A percentile compares a stretch with the other conserved stretches of the same genome.
These are phyloP conservation scores for Scartelaos histophorus DNA, from an alignment of 2,113 vertebrate species.

Conservation along the genomic window DNA sequence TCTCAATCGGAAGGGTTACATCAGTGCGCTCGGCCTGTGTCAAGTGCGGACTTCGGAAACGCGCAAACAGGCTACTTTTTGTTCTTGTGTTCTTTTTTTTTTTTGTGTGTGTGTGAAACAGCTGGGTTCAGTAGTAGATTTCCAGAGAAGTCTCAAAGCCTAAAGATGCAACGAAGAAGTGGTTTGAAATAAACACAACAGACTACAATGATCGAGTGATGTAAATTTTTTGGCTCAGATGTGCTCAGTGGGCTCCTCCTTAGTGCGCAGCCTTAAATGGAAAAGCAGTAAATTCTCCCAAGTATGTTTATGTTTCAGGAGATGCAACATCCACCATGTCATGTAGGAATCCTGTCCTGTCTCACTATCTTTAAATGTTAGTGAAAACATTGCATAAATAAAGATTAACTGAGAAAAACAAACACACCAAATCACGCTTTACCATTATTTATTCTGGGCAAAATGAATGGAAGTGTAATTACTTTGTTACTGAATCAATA, in stretches of 20 bases:
- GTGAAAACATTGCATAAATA: background rate
- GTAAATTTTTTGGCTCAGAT: constrained; percentile 11
- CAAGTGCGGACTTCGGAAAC: background rate
- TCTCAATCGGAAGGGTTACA: constrained; percentile 27
- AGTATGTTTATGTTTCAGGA: constrained; percentile 44
- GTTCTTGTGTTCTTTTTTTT: background rate
- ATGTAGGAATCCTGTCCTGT: constrained; percentile 33
- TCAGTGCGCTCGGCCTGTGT: constrained; percentile 16
- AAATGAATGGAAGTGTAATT: background rate
- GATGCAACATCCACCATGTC: constrained; percentile 26
- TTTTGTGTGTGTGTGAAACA: constrained; percentile 1
- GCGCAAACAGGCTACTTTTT: background rate
- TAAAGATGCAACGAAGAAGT: background rate
- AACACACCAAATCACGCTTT: background rate
- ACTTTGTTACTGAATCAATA: background rate
- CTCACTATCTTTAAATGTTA: background rate
- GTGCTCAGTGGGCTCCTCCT: constrained; percentile 2
- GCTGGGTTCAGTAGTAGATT: background rate
- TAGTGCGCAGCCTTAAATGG: constrained; percentile 64
- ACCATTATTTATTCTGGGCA: background rate
- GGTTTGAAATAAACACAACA: constrained; percentile 24
- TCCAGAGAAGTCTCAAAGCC: background rate
- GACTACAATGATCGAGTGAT: constrained; percentile 9
- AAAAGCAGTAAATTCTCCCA: constrained; percentile 25
- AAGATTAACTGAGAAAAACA: background rate